phyloP scores from a whole-genome alignment of 2,797 vertebrate genomes.

The Molossus alvarezi region DNA sequence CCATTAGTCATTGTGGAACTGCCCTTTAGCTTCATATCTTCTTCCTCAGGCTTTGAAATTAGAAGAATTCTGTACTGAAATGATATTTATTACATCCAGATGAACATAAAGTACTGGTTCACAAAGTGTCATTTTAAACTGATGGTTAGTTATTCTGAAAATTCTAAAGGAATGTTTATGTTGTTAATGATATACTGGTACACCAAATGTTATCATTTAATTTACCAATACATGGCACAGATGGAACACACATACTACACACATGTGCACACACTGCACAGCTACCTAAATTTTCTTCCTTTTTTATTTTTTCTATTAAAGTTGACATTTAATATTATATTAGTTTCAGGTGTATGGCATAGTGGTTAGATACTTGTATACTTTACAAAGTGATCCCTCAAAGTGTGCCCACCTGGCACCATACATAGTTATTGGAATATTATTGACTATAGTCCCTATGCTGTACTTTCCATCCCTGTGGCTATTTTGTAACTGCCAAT shows the following conservation, averaged over 20 bases:
- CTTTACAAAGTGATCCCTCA: neutral
- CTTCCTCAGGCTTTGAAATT: neutral
- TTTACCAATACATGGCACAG: neutral
- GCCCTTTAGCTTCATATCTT: neutral
- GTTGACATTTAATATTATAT: neutral
- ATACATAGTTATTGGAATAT: neutral
- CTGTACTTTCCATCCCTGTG: neutral
- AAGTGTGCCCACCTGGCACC: neutral
- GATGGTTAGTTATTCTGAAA: conserved; percentile 61
- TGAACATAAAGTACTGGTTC: conserved; percentile 67
- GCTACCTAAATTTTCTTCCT: neutral
- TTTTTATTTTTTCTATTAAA: neutral
- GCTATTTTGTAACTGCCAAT: neutral
- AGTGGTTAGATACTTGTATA: neutral
- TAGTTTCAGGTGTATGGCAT: neutral
- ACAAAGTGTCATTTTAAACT: conserved; percentile 50
- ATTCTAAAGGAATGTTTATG: neutral
- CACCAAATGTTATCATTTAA: conserved; percentile 25
- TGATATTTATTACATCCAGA: neutral
- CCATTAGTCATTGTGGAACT: neutral
- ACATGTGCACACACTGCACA: neutral
- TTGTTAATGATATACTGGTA: neutral
- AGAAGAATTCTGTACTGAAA: conserved; percentile 46
- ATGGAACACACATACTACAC: neutral
- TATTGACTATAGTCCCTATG: neutral